Percentiles rank a stretch among this genome's conserved stretches.
phyloP scores from a whole-genome alignment of 2,113 vertebrate species.

The Tricholaema leucomelas region DNA sequence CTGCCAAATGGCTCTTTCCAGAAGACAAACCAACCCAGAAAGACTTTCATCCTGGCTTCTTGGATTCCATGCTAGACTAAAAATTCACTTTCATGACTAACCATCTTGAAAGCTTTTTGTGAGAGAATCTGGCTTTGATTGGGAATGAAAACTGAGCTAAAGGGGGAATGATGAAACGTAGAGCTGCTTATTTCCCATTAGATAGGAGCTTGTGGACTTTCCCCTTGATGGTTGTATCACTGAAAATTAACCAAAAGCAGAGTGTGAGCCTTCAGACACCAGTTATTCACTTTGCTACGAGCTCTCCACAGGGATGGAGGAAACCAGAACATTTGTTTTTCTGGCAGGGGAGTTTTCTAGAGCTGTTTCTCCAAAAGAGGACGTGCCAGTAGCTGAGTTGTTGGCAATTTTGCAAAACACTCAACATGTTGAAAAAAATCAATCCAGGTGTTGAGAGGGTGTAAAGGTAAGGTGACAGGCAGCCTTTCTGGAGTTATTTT shows the following conservation, averaged over 20 bases:
- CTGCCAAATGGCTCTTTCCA: neutral
- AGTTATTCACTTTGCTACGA: fast-evolving
- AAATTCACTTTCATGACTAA: neutral
- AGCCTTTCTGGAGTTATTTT: fast-evolving
- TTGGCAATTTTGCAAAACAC: fast-evolving
- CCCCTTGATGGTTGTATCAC: neutral
- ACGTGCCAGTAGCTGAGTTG: fast-evolving
- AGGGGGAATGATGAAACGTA: neutral
- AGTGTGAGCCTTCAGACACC: fast-evolving
- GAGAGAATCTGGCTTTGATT: neutral
- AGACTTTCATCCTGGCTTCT: neutral
- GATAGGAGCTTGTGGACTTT: neutral
- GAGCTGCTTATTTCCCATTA: neutral
- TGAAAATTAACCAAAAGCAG: neutral
- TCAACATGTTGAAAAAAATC: neutral
- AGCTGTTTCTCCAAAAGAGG: neutral
- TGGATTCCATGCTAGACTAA: fast-evolving
- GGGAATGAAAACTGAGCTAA: neutral
- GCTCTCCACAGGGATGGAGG: fast-evolving
- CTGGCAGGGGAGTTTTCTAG: fast-evolving
- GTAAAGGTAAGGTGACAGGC: neutral
- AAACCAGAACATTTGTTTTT: fast-evolving
- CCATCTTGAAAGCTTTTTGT: neutral
- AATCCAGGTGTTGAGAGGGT: neutral
- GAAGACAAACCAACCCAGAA: neutral